Conservation (phyloP, 2,113 vertebrate species). For the Glaucomys volans region DNA sequence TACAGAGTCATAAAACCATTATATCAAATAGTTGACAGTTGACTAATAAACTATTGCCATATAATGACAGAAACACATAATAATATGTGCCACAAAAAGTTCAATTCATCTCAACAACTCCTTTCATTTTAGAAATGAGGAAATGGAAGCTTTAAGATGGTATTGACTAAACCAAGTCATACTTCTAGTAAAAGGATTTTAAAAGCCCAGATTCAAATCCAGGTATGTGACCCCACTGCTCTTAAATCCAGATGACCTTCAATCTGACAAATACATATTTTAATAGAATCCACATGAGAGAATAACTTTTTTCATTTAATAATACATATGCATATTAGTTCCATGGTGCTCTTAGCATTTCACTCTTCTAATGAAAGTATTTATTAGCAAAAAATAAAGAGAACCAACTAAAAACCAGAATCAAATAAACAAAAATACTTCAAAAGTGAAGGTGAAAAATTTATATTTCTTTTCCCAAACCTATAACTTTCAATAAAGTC, state of each 20-base stretch:
- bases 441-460: background rate
- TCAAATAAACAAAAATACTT: slow-evolving; percentile 16
- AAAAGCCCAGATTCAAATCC: background rate
- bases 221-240: background rate
- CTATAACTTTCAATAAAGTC: background rate
- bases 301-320: background rate
- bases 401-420: slow-evolving; percentile 25
- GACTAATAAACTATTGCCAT: background rate
- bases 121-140: slow-evolving; percentile 39
- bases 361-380: slow-evolving; percentile 23
- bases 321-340: background rate
- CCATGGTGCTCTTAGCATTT: background rate
- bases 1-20: slow-evolving; percentile 4
- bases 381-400: slow-evolving; percentile 53
- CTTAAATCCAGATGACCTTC: background rate
- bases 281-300: background rate
- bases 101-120: background rate
- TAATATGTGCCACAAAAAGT: background rate
- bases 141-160: background rate
- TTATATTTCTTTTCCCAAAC: slow-evolving; percentile 25
- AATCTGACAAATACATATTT: background rate
- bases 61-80: background rate
- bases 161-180: background rate
- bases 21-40: background rate
- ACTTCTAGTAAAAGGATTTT: background rate